Evolutionary conservation across 2,113 vertebrate species (phyloP).

Genomic region (Ciconia maguari): DNA sequence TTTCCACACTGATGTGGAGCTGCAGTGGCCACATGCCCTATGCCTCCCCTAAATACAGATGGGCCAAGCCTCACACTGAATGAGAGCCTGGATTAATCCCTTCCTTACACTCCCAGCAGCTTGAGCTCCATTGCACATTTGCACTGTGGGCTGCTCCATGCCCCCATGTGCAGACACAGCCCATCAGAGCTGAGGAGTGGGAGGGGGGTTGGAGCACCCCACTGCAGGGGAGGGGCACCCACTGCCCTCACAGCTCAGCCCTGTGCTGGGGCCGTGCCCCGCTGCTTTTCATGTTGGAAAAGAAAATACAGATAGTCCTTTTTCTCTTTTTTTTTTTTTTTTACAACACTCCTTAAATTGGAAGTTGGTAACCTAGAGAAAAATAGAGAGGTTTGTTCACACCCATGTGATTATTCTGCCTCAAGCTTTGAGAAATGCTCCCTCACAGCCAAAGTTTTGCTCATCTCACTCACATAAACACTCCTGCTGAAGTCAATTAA

Average conservation of each 20-base stretch:
- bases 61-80: not conserved
- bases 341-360: not conserved
- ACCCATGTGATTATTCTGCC: not conserved
- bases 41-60: not conserved
- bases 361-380: not conserved
- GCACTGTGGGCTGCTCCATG: not conserved
- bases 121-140: not conserved
- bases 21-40: not conserved
- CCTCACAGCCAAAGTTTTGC: not conserved
- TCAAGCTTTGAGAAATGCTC: not conserved
- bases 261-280: not conserved
- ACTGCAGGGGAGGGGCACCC: not conserved
- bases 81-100: not conserved
- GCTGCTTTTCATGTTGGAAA: not conserved
- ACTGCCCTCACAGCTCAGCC: not conserved
- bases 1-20: not conserved
- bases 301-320: not conserved
- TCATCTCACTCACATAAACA: not conserved
- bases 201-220: not conserved
- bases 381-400: not conserved
- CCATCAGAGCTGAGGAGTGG: not conserved
- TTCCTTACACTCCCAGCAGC: not conserved
- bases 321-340: not conserved
- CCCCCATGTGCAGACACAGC: not conserved
- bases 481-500: constrained; percentile 11